Evolutionary conservation across 2,113 vertebrate genomes (phyloP), one percentile per base, ranked within the genome.

Genomic region (Eurystomus gularis): DNA sequence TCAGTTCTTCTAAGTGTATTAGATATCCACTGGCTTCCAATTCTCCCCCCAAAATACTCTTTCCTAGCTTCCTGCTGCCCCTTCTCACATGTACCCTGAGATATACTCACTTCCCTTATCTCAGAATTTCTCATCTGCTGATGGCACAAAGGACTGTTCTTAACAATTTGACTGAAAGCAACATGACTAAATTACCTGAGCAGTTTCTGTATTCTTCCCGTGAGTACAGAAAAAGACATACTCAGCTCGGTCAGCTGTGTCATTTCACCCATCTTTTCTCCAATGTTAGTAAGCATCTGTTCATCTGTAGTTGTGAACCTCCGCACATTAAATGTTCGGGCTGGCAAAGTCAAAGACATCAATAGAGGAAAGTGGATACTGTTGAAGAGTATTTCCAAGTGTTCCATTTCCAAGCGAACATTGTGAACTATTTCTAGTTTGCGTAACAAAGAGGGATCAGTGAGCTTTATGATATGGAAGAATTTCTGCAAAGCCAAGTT

Each of bases 351-450:
- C 91, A 99, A 98, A 1, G 99, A 98, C 83, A 95, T 94, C 64
- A 99, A 52, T 4, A 90, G 96, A 33, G 98, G 98, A 71, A 99
- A 98, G 51, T 96, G 95, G 79, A 99, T 95, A n/a, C 97, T 98
- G 55, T 97, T 98, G 48, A 99, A 96, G 82, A 99, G 97, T 76
- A 99, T 98, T 93, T 98, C 98, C 93, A 99, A 96, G 73, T 99
- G 99, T 26, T 98, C 80, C n/a, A 98, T 98, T 85, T 99, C 98
- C 95, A 99, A 91, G 24, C 97, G 98, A 54, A 99, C 98, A 4
- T 99, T 99, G 97, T 99, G 99, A 65, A 99, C 99, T 37, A 99
- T 94, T 95, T 99, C 99, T 65, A 99, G 97, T 94, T 98, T 98
- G 57, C 93, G 96, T 81, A 99, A 86, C 7, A 57, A 64, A 42